Conservation (phyloP, 2,797 vertebrate genomes). For the Crax fasciolata region DNA sequence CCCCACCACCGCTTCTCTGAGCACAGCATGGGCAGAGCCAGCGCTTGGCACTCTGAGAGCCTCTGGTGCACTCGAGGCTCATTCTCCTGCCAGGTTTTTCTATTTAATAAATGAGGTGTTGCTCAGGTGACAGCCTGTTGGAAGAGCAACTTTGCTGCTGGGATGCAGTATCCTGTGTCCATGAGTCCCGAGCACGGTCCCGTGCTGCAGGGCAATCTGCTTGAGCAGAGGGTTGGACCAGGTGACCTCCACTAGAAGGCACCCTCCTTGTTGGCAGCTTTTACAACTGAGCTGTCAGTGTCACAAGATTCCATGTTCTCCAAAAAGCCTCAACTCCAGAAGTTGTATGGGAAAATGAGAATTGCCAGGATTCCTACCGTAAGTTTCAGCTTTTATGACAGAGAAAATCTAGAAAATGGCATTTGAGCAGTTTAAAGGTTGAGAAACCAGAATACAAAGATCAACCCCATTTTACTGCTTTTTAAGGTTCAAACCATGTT, state of each 20-base stretch:
- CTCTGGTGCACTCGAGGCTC: background rate
- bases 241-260: background rate
- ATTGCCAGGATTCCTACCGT: background rate
- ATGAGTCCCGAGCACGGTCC: background rate
- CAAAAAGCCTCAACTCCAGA: background rate
- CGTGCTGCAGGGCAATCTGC: background rate
- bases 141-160: fast-evolving
- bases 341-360: background rate
- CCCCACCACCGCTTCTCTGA: background rate
- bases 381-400: background rate
- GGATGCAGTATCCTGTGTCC: background rate
- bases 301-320: background rate
- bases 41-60: background rate
- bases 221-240: background rate
- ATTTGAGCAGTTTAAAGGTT: background rate
- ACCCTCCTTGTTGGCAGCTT: background rate
- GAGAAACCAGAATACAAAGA: background rate
- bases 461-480: background rate
- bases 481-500: background rate
- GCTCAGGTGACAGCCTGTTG: background rate
- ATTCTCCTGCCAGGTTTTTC: background rate
- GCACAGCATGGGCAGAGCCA: background rate
- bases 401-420: background rate
- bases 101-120: background rate
- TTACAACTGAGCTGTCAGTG: background rate